Conservation (phyloP, 2,113 vertebrate species). For the Balaeniceps rex region DNA sequence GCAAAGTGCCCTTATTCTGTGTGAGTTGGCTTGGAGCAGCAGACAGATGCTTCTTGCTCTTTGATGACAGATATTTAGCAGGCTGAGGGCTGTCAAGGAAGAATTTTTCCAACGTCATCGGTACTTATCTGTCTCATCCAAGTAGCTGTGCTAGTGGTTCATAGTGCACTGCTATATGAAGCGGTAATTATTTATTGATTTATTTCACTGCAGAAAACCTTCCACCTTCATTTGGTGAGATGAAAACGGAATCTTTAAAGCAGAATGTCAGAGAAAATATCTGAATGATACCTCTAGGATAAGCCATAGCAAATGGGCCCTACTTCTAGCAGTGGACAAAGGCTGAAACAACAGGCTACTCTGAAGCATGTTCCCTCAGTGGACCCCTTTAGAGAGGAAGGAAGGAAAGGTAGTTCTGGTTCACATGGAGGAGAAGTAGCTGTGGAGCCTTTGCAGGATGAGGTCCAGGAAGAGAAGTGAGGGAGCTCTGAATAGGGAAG, state of each 20-base stretch:
- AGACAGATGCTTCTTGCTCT: background rate
- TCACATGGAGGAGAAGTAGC: background rate
- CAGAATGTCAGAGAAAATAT: background rate
- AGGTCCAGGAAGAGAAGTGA: background rate
- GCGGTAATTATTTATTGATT: conserved; percentile 40
- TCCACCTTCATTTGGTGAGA: background rate
- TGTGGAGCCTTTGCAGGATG: background rate
- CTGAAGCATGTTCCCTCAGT: background rate
- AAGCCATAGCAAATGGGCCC: background rate
- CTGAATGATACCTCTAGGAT: background rate
- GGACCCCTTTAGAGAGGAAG: background rate
- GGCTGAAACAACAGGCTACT: background rate
- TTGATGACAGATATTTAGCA: conserved; percentile 2
- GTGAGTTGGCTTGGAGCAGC: background rate
- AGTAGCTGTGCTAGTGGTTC: background rate
- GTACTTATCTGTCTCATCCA: background rate
- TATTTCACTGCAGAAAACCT: background rate
- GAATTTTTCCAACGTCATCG: background rate
- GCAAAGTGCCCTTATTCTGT: background rate
- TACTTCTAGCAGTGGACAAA: background rate
- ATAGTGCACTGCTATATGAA: background rate
- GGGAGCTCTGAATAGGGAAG: background rate
- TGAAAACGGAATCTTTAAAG: background rate
- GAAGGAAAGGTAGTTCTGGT: background rate
- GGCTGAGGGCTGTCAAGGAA: background rate